Percentiles rank a stretch among this genome's conserved stretches.
phyloP scores from a whole-genome alignment of 2,888 invertebrate species.

The Strigamia maritima region DNA sequence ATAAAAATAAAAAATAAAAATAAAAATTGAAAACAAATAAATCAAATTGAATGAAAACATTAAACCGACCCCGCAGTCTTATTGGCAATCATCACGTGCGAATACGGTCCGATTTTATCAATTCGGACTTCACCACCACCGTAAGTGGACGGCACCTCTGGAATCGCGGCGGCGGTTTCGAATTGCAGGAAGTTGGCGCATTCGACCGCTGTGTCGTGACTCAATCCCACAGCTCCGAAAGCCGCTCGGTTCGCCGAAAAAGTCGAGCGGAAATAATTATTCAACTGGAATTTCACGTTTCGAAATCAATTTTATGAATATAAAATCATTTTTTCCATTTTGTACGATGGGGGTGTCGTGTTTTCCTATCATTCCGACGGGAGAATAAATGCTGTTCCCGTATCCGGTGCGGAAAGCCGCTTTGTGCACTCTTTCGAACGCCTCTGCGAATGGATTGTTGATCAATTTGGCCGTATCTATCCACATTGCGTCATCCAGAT shows the following conservation, averaged over 20 bases:
- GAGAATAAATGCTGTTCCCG: conserved; percentile 81
- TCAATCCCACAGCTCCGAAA: conserved; percentile 75
- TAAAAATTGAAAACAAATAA: background rate
- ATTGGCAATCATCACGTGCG: background rate
- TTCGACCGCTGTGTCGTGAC: conserved; percentile 61
- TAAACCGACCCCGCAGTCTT: background rate
- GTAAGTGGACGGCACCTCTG: background rate
- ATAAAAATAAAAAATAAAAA: background rate
- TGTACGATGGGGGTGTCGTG: conserved; percentile 67
- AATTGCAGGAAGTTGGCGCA: conserved; percentile 58
- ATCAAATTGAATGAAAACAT: too few relatives aligned
- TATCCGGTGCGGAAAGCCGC: conserved; percentile 81
- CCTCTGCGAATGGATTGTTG: background rate
- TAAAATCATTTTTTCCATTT: background rate
- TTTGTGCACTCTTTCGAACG: conserved; percentile 77
- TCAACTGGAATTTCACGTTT: conserved; percentile 56
- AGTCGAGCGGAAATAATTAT: conserved; percentile 66
- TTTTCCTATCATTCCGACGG: conserved; percentile 72
- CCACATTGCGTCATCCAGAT: background rate
- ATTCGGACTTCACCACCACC: background rate
- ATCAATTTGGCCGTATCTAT: background rate
- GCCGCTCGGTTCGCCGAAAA: conserved; percentile 68
- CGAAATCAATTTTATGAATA: conserved; percentile 21
- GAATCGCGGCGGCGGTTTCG: conserved; percentile 46
- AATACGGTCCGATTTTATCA: background rate